A percentile compares a stretch with the other conserved stretches of the same genome.
Conservation (phyloP, 2,797 vertebrate species). For the Crocodylus rhombifer region DNA sequence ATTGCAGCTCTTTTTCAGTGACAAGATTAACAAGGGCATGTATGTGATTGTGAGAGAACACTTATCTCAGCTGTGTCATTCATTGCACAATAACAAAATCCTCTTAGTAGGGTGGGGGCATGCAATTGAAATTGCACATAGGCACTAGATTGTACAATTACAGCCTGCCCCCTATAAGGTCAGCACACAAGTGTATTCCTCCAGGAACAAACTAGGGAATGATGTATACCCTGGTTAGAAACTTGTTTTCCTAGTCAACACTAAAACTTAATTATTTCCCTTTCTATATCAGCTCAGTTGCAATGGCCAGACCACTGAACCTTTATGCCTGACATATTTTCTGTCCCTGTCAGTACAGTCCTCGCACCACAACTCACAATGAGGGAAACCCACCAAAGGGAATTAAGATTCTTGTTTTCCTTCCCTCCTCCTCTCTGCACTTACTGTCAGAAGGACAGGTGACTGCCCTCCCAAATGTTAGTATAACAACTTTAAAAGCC, state of each 20-base stretch:
- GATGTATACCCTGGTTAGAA: not conserved
- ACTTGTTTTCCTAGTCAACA: not conserved
- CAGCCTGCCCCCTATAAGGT: not conserved
- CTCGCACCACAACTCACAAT: not conserved
- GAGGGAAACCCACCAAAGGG: not conserved
- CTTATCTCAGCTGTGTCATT: slow-evolving; percentile 1
- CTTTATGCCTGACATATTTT: not conserved
- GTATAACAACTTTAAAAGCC: not conserved
- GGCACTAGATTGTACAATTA: not conserved
- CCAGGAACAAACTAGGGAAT: not conserved
- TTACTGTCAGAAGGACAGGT: not conserved
- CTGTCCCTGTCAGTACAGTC: not conserved
- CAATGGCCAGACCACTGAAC: not conserved
- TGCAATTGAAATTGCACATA: not conserved
- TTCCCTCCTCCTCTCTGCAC: not conserved
- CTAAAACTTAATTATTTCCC: not conserved
- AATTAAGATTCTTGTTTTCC: not conserved
- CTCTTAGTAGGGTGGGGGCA: not conserved
- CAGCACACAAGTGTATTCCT: not conserved
- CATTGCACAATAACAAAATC: slow-evolving; percentile 25
- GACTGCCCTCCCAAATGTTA: not conserved
- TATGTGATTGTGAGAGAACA: slow-evolving; percentile 30
- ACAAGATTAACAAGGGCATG: slow-evolving; percentile 49
- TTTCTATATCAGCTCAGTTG: not conserved
- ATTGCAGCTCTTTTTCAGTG: slow-evolving; percentile 63